A percentile compares a stretch with the other conserved stretches of the same genome.
phyloP scores from a whole-genome alignment of 2,888 invertebrate genomes.

The Eupithecia tripunctaria region DNA sequence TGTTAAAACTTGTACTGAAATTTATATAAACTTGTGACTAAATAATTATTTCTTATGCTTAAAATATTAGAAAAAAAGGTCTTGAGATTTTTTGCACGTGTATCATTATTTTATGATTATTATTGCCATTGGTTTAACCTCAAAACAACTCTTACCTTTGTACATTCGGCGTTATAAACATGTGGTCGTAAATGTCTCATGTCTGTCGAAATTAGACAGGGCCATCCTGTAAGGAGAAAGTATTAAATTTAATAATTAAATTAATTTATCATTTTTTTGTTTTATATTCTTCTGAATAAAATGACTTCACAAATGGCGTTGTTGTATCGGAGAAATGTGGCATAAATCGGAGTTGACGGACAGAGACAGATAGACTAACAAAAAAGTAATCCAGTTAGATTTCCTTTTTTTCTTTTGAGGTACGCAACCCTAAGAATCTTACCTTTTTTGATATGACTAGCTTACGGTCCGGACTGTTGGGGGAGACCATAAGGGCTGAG shows the following conservation, averaged over 20 bases:
- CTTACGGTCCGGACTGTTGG: background rate
- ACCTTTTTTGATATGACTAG: background rate
- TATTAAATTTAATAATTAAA: too few relatives aligned
- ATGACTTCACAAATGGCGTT: too few relatives aligned
- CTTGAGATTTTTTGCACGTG: conserved; percentile 7
- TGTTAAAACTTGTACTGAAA: background rate
- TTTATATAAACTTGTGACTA: background rate
- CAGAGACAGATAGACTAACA: too few relatives aligned
- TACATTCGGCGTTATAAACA: background rate
- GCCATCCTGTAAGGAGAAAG: too few relatives aligned
- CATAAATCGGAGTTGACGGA: too few relatives aligned
- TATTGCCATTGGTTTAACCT: conserved; percentile 9
- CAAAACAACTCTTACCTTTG: conserved; percentile 6
- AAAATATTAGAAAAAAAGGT: background rate
- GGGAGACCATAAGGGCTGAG: background rate
- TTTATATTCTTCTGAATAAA: too few relatives aligned
- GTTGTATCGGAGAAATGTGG: too few relatives aligned
- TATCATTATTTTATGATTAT: conserved; percentile 10
- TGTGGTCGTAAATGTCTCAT: background rate
- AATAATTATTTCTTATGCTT: background rate
- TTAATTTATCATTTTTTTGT: too few relatives aligned
- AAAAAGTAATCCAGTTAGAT: too few relatives aligned
- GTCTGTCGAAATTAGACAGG: too few relatives aligned
- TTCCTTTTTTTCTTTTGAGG: too few relatives aligned
- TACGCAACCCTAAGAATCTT: background rate